Percentiles rank a stretch among this genome's conserved stretches.
Evolutionary conservation across 2,797 vertebrate genomes (phyloP).

Genomic region (Tenualosa thibaudeaui): DNA sequence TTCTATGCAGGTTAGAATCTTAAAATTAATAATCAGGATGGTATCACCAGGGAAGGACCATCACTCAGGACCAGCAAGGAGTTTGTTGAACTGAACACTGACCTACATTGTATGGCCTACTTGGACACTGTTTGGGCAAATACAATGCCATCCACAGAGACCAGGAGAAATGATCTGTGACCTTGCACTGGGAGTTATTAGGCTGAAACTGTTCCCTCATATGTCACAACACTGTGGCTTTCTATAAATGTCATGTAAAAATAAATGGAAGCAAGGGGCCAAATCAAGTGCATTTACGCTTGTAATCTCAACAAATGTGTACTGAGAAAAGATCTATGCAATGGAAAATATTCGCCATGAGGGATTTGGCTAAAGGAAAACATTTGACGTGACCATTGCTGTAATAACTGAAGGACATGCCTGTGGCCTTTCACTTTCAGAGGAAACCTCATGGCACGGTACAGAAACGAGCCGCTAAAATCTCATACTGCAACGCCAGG

Average conservation of each 20-base stretch:
- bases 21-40: background rate
- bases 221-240: background rate
- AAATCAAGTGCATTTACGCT: background rate
- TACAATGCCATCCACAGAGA: background rate
- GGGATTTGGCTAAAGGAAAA: slow-evolving; percentile 6
- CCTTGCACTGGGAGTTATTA: background rate
- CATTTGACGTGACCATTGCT: slow-evolving; percentile 6
- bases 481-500: slow-evolving; percentile 11
- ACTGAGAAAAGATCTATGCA: background rate
- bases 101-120: slow-evolving; percentile 16
- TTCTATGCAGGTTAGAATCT: slow-evolving; percentile 19
- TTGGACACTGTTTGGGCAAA: background rate
- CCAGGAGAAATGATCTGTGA: slow-evolving; percentile 3
- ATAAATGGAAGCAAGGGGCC: slow-evolving; percentile 1
- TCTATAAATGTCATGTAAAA: slow-evolving; percentile 5
- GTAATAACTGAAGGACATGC: background rate
- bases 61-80: background rate
- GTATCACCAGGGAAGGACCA: too few species aligned
- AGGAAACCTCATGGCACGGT: background rate
- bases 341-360: background rate
- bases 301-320: slow-evolving; percentile 6
- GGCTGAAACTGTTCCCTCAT: background rate
- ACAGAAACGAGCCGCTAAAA: background rate
- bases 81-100: background rate
- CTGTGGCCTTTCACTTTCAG: background rate